phyloP scores from a whole-genome alignment of 2,113 vertebrate genomes.

The Neogobius melanostomus region DNA sequence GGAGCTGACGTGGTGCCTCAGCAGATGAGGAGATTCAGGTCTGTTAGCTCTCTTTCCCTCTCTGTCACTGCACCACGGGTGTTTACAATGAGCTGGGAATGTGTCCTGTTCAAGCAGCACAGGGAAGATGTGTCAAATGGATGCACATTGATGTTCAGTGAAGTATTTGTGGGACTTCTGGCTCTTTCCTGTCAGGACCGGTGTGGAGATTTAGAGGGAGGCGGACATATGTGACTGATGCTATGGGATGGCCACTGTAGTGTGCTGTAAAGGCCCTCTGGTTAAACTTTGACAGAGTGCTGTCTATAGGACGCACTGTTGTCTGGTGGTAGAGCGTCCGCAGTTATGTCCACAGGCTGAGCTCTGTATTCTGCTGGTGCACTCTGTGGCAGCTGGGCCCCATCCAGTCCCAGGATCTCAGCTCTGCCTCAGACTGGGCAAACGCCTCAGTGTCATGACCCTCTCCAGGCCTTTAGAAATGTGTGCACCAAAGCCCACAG shows the following conservation, averaged over 20 bases:
- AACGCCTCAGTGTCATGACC: constrained; percentile 59
- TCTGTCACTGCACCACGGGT: constrained; percentile 37
- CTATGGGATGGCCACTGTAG: constrained; percentile 31
- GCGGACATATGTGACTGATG: constrained; percentile 57
- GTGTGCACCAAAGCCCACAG: constrained; percentile 45
- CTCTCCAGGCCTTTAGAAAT: constrained; percentile 70
- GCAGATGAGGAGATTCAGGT: constrained; percentile 42
- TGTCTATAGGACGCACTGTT: not conserved
- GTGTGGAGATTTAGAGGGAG: constrained; percentile 54
- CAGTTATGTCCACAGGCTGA: constrained; percentile 25
- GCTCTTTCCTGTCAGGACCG: constrained; percentile 57
- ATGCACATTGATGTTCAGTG: constrained; percentile 65
- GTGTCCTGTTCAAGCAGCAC: constrained; percentile 52
- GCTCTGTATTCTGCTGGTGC: constrained; percentile 48
- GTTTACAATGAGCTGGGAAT: constrained; percentile 48
- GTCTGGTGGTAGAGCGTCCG: too few relatives aligned
- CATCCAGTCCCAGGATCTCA: constrained; percentile 56
- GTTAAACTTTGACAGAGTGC: constrained; percentile 54
- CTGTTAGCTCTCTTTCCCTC: constrained; percentile 44
- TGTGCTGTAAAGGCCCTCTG: constrained; percentile 60
- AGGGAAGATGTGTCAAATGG: constrained; percentile 61
- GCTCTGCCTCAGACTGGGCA: constrained; percentile 51
- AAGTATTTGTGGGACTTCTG: constrained; percentile 69
- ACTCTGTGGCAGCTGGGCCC: constrained; percentile 42
- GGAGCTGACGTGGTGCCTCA: constrained; percentile 23